Base-by-base conservation (phyloP, 2,888 invertebrate species). In the Catocala nupta region DNA sequence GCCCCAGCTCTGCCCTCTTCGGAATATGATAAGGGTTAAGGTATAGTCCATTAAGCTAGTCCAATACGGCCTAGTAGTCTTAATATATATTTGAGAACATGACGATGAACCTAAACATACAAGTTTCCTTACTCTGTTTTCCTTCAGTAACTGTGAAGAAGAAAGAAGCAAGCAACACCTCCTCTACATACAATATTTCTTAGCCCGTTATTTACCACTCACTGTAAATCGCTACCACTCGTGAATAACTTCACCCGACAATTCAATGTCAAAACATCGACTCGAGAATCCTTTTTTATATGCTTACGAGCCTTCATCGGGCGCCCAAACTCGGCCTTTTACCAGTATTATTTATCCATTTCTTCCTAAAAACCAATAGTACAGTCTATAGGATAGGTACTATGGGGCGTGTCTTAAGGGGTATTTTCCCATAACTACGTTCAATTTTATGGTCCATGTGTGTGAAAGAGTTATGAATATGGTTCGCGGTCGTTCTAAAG, bases 301-400 rank as follows among this genome's bases (percentile, higher is more conserved):
- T 39, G 13, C 54, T 57, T 55, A 56, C 59, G 55, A 70, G 39
- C 49, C 55, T 57, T 56, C 72, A 54, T 61, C 61, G 63, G 44
- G 25, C 34, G 50, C 45, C 50, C 51, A 55, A 49, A 54, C 47
- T 13, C 55, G 60, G 59, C 56, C 64, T 55, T 47, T 63, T 12
- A 55, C 39, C 43, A 49, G 65, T 61, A 67, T 74, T 70, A 70
- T 70, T 70, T 65, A 52, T 62, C 51, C 56, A 72, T 74, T 72
- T 62, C 55, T 57, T 62, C 59, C 54, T 65, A 72, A 68, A 68
- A 76, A 16, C 47, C 52, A 57, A 53, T 59, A 50, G 39, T 34
- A 58, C 53, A 44, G 45, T 25, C 13, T 42, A 42, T 25, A 36
- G 16, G 56, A 39, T 25, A 48, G 16, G 16, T 16, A 2, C 25